Base-by-base conservation (phyloP, 64 coral and sea anemone genomes). In the Cladopsammia gracilis region DNA sequence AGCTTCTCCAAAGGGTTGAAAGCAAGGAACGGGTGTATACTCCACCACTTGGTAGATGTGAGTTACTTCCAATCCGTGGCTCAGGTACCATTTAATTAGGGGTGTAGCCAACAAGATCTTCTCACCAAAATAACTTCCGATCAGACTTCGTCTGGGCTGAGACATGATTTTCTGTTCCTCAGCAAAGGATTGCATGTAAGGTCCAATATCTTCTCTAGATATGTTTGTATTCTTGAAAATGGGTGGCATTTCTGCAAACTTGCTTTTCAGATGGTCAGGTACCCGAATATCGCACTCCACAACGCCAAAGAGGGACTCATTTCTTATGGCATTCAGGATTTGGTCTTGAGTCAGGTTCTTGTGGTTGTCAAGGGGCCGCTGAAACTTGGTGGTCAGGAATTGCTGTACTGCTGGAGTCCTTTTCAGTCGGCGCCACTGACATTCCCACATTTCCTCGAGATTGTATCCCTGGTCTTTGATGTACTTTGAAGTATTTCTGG, bases 181-280 rank as follows among this genome's bases (percentile, higher is more conserved):
- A 4, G 62, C 62, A n/a, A 65, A 65, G 14, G 62, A 2, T 50
- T 94, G 78, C 92, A 94, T 89, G 45, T 62, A 88, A 5, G 81
- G 62, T 5, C 86, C 67, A 42, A 94, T 94, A 10, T 82, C 75
- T 2, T 94, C 92, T 54, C 61, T 59, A 59, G 85, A 51, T 22
- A 94, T 94, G 5, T 83, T 64, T 43, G 69, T 73, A 60, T 94
- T 89, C 50, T 94, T 94, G 48, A 94, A 89, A 14, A 92, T 92
- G 6, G 90, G 90, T 0, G n/a, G 62, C 82, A 93, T 93, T 47
- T 93, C 90, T 3, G 61, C 26, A 73, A 93, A 93, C 3, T 93
- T 46, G 20, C 3, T 0, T 43, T 62, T 82, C 5, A 83, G 56
- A 43, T 15, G 15, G 3, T 83, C 79, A 4, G 79, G 79, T 19